Evolutionary conservation across 2,888 invertebrate genomes (phyloP), one percentile per base, ranked within the genome.

Genomic region (Stenoptilia bipunctidactyla): DNA sequence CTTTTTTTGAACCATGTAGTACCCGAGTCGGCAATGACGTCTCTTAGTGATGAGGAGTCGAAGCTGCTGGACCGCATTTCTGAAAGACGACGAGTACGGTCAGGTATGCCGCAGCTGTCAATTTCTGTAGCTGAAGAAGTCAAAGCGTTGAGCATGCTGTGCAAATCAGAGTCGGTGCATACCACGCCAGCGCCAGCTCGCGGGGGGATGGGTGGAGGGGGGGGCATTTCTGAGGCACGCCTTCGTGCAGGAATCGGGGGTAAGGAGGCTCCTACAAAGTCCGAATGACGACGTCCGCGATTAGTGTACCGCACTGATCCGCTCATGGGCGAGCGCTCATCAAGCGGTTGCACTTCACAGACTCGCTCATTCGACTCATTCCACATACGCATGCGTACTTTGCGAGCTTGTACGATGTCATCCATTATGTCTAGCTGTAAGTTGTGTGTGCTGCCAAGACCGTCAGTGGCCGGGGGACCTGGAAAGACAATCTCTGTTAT

Each of bases 401-500:
- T 93, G 38, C 92, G 87, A 10, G 92, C 91, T 56, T 90, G 90
- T 10, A 93, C 91, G 45, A 94, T 94, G 59, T 94, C 93, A 55
- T 94, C 94, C 93, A 94, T 93, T 50, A 94, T 93, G 60, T 94
- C 94, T 53, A 94, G 74, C 62, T 93, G 92, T 5, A 94, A 83
- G 61, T 93, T 94, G 66, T 93, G 93, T 34, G 91, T 89, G 67
- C 93, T 93, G 40, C 93, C 92, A 34, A 89, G 83, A 0, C 74
- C 67, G 56, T 91, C 91, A 38, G 90, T 90, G 34, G 92, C 89
- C 37, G 92, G 89, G 38, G 92, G 90, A 49, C 92, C 91, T 58
- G 76, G 38, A 52, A 52, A 42, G 20, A 20, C n/a, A n/a, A n/a
- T n/a, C n/a, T n/a, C n/a, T n/a, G n/a, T n/a, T n/a, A n/a, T n/a